These are phyloP conservation scores for Camponotus vicinus DNA, from an alignment of 1,140 invertebrate species.

Conservation along the genomic window DNA sequence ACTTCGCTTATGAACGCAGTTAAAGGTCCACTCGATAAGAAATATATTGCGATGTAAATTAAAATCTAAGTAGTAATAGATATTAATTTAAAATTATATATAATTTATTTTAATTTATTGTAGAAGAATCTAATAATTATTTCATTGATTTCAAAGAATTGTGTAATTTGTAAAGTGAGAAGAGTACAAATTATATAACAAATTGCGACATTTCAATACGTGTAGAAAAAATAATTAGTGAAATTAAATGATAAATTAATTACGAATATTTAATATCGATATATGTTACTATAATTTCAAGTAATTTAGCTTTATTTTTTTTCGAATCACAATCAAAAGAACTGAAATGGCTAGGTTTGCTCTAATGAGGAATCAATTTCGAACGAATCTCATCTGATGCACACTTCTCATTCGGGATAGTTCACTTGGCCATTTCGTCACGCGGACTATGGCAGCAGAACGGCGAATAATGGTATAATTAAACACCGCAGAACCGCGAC, in stretches of 20 bases:
- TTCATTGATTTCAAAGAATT: background rate
- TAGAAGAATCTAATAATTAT: background rate
- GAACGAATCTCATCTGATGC: background rate
- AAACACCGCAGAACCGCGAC: conserved; percentile 71
- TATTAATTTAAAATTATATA: conserved; percentile 6
- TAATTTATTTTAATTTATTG: background rate
- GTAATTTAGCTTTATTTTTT: conserved; percentile 7
- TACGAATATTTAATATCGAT: background rate
- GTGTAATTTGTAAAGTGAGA: background rate
- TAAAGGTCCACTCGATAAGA: background rate
- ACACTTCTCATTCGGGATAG: conserved; percentile 41
- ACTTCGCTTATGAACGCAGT: background rate
- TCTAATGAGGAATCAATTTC: conserved; percentile 25
- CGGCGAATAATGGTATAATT: conserved; percentile 78
- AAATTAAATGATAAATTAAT: background rate
- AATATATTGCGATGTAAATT: background rate
- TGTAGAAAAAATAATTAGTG: background rate
- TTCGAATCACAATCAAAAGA: background rate
- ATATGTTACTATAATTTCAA: background rate
- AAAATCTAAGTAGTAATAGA: background rate
- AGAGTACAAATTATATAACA: background rate
- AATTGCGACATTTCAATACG: background rate
- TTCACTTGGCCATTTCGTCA: conserved; percentile 71
- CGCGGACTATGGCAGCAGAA: conserved; percentile 63
- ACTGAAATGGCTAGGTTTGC: conserved; percentile 12